Evolutionary conservation across 2,888 invertebrate species (phyloP), one percentile per base, ranked within the genome.

Genomic region (Dromius quadrimaculatus): DNA sequence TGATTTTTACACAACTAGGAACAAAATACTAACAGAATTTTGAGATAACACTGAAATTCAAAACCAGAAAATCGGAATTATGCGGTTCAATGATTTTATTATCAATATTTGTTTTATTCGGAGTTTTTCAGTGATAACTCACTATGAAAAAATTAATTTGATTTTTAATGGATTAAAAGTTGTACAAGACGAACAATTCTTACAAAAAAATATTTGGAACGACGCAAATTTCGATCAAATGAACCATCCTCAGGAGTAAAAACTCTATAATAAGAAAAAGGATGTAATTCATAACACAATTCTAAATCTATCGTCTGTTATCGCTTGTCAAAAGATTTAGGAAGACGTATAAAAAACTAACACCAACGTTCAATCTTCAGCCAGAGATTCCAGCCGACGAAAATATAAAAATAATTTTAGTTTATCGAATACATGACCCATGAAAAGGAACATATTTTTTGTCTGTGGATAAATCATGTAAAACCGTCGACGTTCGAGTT

Each of bases 341-440:
- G 61, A 38, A 38, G 61, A 61, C 61, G 41, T 22, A 61, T 61
- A 61, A 61, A 61, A 61, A 61, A 41, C 41, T 1, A 19, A 54
- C 50, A 54, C 28, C 13, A 23, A 13, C 23, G 1, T 23, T 54
- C 13, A 4, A 15, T 41, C 1, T 6, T 41, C 5, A 6, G 41
- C 3, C 15, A 13, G 41, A 41, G 41, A 41, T 54, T 28, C 50
- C 45, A 32, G 28, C 45, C 13, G 23, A 19, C 36, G n/a, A 43
- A 45, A 63, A 36, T 63, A 45, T 63, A 63, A 63, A 63, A 63
- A 63, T 63, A 63, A 63, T 65, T 65, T 65, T 36, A 36, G 65
- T 65, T 62, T 65, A 65, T 65, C 65, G 17, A 34, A n/a, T 23
- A 65, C 47, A 36, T 65, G 65, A 65, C 65, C 65, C 47, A 22